Evolutionary conservation across 2,888 invertebrate species (phyloP).

Genomic region (Lasioglossum zephyrum): DNA sequence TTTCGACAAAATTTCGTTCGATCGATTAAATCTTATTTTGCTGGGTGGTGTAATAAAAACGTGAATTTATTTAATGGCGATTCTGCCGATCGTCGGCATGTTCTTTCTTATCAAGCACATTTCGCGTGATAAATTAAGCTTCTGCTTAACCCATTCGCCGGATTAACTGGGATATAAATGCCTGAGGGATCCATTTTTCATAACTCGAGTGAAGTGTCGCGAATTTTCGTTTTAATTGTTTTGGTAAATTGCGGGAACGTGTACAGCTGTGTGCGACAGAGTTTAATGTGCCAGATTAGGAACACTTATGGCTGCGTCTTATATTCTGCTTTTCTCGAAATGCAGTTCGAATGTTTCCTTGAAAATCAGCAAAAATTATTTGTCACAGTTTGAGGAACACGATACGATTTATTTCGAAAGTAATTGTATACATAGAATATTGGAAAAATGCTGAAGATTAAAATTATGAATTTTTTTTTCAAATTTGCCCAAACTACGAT

Average conservation of each 20-base stretch:
- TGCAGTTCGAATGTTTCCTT: background rate
- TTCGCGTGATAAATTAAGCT: conserved; percentile 20
- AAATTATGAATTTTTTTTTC: too few relatives aligned
- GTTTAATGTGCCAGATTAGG: background rate
- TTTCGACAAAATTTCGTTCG: background rate
- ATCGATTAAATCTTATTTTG: background rate
- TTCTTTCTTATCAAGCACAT: conserved; percentile 14
- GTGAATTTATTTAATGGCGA: conserved; percentile 11
- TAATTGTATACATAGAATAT: too few relatives aligned
- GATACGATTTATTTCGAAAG: background rate
- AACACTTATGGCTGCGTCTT: background rate
- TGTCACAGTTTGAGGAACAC: background rate
- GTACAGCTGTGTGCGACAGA: conserved; percentile 1
- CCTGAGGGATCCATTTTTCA: conserved; percentile 2
- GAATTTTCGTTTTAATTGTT: conserved; percentile 10
- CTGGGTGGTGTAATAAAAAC: background rate
- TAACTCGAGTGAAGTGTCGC: background rate
- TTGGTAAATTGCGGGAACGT: background rate
- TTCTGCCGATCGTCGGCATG: background rate
- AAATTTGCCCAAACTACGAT: too few relatives aligned
- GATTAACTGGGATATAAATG: conserved; percentile 15
- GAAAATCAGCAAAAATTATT: background rate
- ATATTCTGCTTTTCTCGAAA: background rate
- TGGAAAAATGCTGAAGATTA: too few relatives aligned
- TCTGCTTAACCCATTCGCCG: conserved; percentile 9